Evolutionary conservation across 23 tunicate species (phyloP), one percentile per base, ranked within the genome.

Genomic region (Phallusia fumigata): DNA sequence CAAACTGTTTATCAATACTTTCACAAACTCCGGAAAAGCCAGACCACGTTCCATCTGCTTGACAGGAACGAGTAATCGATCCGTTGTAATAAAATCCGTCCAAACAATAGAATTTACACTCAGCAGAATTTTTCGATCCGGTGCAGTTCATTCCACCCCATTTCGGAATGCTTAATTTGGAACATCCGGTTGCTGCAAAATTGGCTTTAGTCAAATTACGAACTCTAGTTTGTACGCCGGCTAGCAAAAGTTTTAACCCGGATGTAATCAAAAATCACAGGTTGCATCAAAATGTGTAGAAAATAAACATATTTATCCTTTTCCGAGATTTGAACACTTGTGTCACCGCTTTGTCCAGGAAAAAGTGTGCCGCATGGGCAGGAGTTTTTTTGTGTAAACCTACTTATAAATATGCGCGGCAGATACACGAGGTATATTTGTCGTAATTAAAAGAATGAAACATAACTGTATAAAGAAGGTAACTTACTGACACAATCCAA

Each of bases 1-100:
- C n/a, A 40, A 40, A 40, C 47, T 40, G 5, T 40, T 40, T 5
- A 40, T 10, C 47, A 40, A 10, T 40, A 40, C 47, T 40, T 30
- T 30, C 47, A 40, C 69, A 58, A 13, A 21, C 28, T 6, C 69
- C 69, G 26, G 26, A 5, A 1, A 58, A 32, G 13, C 83, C 83
- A 45, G 83, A 80, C 83, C 83, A 80, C n/a, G 73, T 52, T 3
- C 83, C 83, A 30, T 49, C 83, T 30, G 10, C 32, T 49, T 80
- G 36, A n/a, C 83, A 80, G 19, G 10, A 15, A 44, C 73, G 49
- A 10, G 35, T 24, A 31, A 28, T 32, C 0, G 64, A 51, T 52
- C 83, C 72, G 36, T 52, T 50, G 28, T 26, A 53, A 19, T 31
- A 19, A 33, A 52, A 80, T 24, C 83, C 73, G 32, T 32, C 35